phyloP scores from a whole-genome alignment of 2,113 vertebrate species.

The Okapia johnstoni region DNA sequence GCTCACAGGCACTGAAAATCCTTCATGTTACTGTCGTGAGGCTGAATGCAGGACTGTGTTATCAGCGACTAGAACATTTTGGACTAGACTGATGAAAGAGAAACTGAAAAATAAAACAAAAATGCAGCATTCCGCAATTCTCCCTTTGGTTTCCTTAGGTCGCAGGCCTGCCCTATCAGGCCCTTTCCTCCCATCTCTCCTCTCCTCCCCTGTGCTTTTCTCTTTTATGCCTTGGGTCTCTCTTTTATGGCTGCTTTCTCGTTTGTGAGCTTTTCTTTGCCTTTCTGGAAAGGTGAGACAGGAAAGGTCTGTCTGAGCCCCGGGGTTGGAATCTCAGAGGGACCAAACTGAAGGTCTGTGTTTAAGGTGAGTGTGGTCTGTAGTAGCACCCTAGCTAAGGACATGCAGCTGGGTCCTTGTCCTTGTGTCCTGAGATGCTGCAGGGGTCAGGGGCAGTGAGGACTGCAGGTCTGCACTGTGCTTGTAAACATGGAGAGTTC shows the following conservation, averaged over 20 bases:
- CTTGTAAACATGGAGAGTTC: neutral
- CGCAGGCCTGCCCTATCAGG: neutral
- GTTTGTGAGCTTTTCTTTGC: neutral
- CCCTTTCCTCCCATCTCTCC: neutral
- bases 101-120: neutral
- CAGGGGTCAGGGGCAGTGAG: neutral
- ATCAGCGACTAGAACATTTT: neutral
- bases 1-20: neutral
- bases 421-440: neutral
- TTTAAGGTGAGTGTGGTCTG: neutral
- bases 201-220: neutral
- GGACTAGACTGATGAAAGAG: neutral
- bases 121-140: neutral
- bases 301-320: neutral
- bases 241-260: neutral
- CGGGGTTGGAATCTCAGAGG: neutral
- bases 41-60: neutral
- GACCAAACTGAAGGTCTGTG: neutral
- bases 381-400: neutral
- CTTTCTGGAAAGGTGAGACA: neutral
- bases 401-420: neutral
- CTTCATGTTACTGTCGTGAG: neutral
- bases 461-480: neutral
- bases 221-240: neutral
- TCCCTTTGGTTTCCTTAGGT: neutral